A percentile compares a stretch with the other conserved stretches of the same genome.
These are phyloP conservation scores for Battus philenor DNA, from an alignment of 1,140 invertebrate genomes.

Conservation along the genomic window DNA sequence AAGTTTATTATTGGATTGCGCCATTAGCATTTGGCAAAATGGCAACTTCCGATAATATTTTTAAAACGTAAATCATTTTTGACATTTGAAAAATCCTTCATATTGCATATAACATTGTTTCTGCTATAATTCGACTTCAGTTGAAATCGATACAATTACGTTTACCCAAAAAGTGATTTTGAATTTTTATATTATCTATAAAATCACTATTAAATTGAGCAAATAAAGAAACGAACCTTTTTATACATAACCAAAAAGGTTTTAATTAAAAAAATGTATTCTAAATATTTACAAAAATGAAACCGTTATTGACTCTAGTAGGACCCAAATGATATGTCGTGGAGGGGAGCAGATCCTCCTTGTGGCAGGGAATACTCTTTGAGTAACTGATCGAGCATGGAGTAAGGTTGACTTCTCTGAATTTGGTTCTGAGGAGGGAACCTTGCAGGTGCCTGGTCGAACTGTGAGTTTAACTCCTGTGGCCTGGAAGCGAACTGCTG, in stretches of 20 bases:
- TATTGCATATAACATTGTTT: no score
- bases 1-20: no score
- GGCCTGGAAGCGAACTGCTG: conserved; percentile 42
- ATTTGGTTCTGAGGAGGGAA: conserved; percentile 76
- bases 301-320: conserved; percentile 70
- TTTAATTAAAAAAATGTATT: conserved; percentile 46
- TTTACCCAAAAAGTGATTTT: no score
- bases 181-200: no score
- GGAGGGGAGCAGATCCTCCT: conserved; percentile 80
- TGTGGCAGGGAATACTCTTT: conserved; percentile 86
- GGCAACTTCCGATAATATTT: no score
- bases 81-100: no score
- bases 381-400: conserved; percentile 87
- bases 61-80: no score
- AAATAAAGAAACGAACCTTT: no score
- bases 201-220: no score
- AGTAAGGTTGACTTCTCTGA: conserved; percentile 78
- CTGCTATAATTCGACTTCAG: no score
- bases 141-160: no score
- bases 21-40: no score
- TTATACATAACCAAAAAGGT: conserved; percentile 19
- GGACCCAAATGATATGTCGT: conserved; percentile 88
- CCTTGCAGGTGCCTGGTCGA: conserved; percentile 45
- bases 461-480: conserved; percentile 30
- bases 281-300: conserved; percentile 66